Base-by-base conservation (phyloP, 2,888 invertebrate species). In the Orchestes rusci region DNA sequence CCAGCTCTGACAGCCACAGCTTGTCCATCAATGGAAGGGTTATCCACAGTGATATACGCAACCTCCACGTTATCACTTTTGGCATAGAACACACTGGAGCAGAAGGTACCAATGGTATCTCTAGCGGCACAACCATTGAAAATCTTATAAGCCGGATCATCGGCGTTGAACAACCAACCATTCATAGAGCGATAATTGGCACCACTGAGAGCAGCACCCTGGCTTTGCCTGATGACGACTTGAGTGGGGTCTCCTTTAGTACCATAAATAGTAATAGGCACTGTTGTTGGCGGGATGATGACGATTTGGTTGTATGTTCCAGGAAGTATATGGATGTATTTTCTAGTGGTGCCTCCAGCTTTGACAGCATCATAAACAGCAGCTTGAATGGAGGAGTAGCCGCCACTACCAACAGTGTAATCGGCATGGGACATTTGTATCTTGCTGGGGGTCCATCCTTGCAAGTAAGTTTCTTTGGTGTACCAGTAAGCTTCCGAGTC, bases 201-300 rank as follows among this genome's bases (percentile, higher is more conserved):
- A n/a, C 43, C 39, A 12, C 30, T 31, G 12, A 39, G 30, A 2
- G 20, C 17, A 18, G 47, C 47, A 12, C 35, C 16, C 18, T 43
- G 47, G 3, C 20, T 12, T 3, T 39, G 19, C 3, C 34, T 23
- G 34, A 47, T 47, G 18, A 35, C 35, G 3, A 43, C 47, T 27
- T 43, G 43, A n/a, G 17, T 34, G 4, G 43, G 39, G 3, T 33
- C 15, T 3, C 32, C 36, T 5, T 15, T 17, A 12, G 31, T 43
- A 23, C 47, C 47, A 28, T 43, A 47, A 4, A 47, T 13, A 5
- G 47, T 47, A 15, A 47, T 19, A 5, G 47, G 47, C 10, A 47
- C 47, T 10, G 35, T 31, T 13, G 47, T 47, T 16, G 28, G 16
- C 27, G 43, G 47, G 23, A 47, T 47, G 2, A 43, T 16, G 2